phyloP scores from a whole-genome alignment of 1,140 invertebrate species.

The Sitobion miscanthi region DNA sequence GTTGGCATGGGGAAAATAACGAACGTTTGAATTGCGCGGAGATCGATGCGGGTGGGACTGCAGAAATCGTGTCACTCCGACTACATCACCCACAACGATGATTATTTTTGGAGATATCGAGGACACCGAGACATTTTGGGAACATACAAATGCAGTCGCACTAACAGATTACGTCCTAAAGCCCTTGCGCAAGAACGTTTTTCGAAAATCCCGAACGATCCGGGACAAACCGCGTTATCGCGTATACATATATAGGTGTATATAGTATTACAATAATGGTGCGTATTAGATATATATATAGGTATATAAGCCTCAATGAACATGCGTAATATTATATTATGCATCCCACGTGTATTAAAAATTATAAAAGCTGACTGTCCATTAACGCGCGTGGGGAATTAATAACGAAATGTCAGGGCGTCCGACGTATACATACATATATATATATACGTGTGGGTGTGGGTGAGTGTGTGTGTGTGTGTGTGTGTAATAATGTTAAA shows the following conservation, averaged over 20 bases:
- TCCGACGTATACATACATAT: background rate
- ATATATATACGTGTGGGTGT: background rate
- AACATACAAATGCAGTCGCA: background rate
- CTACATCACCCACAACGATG: too few relatives aligned
- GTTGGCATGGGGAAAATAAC: background rate
- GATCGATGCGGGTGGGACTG: background rate
- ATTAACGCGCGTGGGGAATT: conserved; percentile 10
- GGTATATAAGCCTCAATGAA: background rate
- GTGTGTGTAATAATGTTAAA: conserved; percentile 32
- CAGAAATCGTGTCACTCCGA: background rate
- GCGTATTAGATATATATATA: too few relatives aligned
- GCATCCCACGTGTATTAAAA: conserved; percentile 6
- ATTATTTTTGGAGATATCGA: background rate
- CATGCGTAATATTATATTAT: background rate
- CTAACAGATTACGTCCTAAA: background rate
- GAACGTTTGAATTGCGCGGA: background rate
- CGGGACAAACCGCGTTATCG: background rate
- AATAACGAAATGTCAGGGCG: conserved; percentile 43
- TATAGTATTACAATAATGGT: background rate
- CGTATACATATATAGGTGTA: too few relatives aligned
- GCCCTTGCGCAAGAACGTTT: background rate
- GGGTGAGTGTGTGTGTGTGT: background rate
- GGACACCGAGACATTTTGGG: background rate
- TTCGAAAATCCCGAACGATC: background rate
- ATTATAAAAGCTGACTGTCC: conserved; percentile 12